Evolutionary conservation across 2,113 vertebrate genomes (phyloP), one percentile per base, ranked within the genome.

Genomic region (Zosterops borbonicus): DNA sequence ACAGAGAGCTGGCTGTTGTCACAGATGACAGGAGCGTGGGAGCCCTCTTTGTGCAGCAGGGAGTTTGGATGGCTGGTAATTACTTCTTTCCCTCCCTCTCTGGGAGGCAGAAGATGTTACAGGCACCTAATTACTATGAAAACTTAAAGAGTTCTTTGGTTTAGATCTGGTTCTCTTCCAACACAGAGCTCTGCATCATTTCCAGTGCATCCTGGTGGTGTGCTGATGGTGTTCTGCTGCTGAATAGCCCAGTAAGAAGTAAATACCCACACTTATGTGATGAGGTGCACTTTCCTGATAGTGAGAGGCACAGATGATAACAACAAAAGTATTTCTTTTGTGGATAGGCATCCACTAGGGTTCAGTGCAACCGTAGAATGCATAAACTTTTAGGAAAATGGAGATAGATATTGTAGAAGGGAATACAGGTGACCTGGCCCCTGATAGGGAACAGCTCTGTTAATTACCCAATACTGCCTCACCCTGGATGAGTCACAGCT

Each of bases 1-100:
- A 87, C 70, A 82, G 87, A 90, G 58, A 58, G 49, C 53, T 85
- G 88, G 62, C 87, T 96, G 70, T 64, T 91, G 90, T 91, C 90
- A 85, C 13, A 27, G 82, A 35, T 95, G 90, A 91, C 67, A 91
- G 87, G 8, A 95, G 88, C 12, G 92, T 96, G 82, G 94, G 88
- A 94, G 92, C 46, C 46, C 53, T 93, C 75, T 87, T 87, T 81
- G 58, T 90, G 50, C 24, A 87, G 58, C 87, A 73, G 20, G 31
- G 60, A 91, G 64, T 83, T 95, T 47, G 65, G 39, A 33, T 94
- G 89, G 81, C 39, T 95, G 68, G 55, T 92, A 96, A 95, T 95
- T 94, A 65, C 41, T 91, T 82, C 83, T 94, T 80, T 89, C 49
- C 52, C 56, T 93, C 69, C 60, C 64, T 86, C 31, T 25, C n/a